Conservation (phyloP, 1,140 invertebrate species). For the Aphis gossypii region DNA sequence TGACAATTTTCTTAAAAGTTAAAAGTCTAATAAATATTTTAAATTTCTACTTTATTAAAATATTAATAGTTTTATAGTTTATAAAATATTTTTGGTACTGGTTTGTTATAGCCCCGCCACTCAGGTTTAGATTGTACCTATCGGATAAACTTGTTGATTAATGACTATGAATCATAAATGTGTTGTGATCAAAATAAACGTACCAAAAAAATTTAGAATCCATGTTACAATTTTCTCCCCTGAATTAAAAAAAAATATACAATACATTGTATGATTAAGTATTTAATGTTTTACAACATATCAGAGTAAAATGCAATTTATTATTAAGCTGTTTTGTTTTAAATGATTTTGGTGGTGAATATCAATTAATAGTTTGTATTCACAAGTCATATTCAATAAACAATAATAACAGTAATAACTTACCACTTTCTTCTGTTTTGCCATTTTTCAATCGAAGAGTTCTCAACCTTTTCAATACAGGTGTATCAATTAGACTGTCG, state of each 20-base stretch:
- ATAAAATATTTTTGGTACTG: background rate
- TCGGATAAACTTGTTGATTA: background rate
- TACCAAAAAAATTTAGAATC: conserved; percentile 18
- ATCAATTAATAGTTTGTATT: background rate
- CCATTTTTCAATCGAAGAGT: conserved; percentile 62
- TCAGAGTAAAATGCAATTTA: background rate
- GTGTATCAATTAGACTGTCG: conserved; percentile 76
- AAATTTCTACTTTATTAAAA: background rate
- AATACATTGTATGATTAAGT: background rate
- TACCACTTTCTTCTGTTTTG: conserved; percentile 51
- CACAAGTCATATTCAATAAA: background rate
- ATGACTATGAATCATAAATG: background rate
- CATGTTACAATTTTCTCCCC: background rate
- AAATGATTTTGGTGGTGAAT: background rate
- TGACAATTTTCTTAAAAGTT: background rate
- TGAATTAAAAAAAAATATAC: conserved; percentile 1
- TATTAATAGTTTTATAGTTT: background rate
- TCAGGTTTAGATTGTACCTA: background rate
- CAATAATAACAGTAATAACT: background rate
- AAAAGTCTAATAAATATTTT: background rate
- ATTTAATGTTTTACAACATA: background rate
- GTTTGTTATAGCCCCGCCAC: too few relatives aligned
- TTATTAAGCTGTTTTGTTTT: background rate
- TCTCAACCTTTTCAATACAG: conserved; percentile 80
- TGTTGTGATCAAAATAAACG: background rate